These are phyloP conservation scores for Eospalax fontanierii DNA, from an alignment of 2,797 vertebrate species.

Conservation along the genomic window DNA sequence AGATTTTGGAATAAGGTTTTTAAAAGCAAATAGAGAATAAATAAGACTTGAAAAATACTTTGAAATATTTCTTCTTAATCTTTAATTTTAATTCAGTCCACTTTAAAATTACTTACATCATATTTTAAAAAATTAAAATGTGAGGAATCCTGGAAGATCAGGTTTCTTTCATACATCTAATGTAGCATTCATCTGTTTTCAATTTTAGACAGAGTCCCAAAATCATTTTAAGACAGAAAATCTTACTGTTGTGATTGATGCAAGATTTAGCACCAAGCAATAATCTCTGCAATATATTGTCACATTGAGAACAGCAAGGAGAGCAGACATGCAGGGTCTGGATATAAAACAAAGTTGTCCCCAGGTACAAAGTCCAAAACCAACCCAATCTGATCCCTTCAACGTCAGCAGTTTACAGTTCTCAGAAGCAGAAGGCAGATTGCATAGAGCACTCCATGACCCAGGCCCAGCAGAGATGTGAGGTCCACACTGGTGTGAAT, in stretches of 20 bases:
- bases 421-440: not conserved
- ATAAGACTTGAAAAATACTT: not conserved
- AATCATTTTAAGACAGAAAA: slow-evolving; percentile 7
- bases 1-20: not conserved
- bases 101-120: not conserved
- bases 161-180: slow-evolving; percentile 3
- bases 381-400: not conserved
- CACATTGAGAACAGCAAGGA: not conserved
- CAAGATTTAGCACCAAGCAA: slow-evolving; percentile 60
- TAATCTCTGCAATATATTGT: not conserved
- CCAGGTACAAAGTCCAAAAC: not conserved
- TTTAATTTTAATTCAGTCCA: not conserved
- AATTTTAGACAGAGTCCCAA: slow-evolving; percentile 27
- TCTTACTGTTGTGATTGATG: not conserved
- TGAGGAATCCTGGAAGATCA: not conserved
- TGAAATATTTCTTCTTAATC: not conserved
- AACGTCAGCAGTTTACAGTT: not conserved
- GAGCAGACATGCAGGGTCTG: not conserved
- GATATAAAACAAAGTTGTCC: not conserved
- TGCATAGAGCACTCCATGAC: rapidly evolving
- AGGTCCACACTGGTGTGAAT: not conserved
- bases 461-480: not conserved
- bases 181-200: slow-evolving; percentile 25
- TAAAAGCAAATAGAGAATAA: not conserved
- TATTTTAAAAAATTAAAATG: not conserved